Conservation (phyloP, 2,888 invertebrate genomes). For the Tetranychus piercei region DNA sequence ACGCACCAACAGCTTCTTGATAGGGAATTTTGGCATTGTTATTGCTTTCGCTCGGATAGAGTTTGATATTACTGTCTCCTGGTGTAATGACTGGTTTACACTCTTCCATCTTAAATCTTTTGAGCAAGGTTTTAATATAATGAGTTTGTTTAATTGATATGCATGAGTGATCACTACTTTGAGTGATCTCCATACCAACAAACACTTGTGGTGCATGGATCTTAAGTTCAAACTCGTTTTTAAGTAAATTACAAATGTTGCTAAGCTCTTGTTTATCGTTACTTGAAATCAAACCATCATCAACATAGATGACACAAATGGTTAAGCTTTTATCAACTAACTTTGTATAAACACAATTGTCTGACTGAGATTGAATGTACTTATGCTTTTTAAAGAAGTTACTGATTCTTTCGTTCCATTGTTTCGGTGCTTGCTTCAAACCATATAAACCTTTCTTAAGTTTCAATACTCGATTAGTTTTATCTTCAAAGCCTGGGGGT, state of each 20-base stretch:
- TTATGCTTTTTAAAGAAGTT: too few relatives aligned
- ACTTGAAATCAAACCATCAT: constrained; percentile 17
- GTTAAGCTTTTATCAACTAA: too few relatives aligned
- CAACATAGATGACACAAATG: constrained; percentile 23
- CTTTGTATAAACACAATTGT: too few relatives aligned
- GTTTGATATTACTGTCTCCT: background rate
- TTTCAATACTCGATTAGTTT: background rate
- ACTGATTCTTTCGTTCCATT: too few relatives aligned
- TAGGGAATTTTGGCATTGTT: too few relatives aligned
- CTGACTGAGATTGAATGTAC: too few relatives aligned
- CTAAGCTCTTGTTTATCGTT: too few relatives aligned
- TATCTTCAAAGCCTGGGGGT: constrained; percentile 14
- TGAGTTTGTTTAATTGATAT: background rate
- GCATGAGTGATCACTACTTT: background rate
- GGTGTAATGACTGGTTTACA: constrained; percentile 7
- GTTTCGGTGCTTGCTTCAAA: too few relatives aligned
- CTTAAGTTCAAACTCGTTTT: constrained; percentile 7
- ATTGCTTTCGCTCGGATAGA: too few relatives aligned
- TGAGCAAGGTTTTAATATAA: constrained; percentile 4
- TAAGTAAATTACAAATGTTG: background rate
- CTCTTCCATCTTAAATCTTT: constrained; percentile 11
- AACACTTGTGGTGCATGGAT: background rate
- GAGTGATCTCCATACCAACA: constrained; percentile 15
- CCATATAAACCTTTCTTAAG: too few relatives aligned
- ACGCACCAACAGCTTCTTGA: too few relatives aligned